Evolutionary conservation across 2,888 invertebrate species (phyloP).

Genomic region (Hydrotaea diabolus): DNA sequence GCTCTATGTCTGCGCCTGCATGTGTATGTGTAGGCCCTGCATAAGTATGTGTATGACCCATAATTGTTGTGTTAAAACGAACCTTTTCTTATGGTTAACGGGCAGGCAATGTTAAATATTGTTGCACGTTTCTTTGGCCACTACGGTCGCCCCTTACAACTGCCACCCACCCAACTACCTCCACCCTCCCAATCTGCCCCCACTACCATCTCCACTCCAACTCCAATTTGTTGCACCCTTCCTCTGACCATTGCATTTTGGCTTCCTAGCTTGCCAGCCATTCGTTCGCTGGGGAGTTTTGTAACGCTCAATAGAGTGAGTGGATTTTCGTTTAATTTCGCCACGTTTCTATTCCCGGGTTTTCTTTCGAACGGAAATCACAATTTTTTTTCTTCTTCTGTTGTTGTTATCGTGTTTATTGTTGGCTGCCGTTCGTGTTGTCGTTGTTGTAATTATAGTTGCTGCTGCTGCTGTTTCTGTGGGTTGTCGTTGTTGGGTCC

Average conservation of each 20-base stretch:
- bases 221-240: background rate
- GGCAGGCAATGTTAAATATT: constrained; percentile 55
- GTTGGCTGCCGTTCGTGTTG: constrained; percentile 26
- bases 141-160: background rate
- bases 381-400: constrained; percentile 58
- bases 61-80: constrained; percentile 51
- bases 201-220: background rate
- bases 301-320: constrained; percentile 24
- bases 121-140: constrained; percentile 42
- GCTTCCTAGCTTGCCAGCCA: background rate
- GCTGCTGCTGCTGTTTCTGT: constrained; percentile 52
- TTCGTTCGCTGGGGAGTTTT: constrained; percentile 17
- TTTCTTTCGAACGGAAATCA: constrained; percentile 54
- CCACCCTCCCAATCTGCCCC: background rate
- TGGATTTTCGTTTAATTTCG: constrained; percentile 21
- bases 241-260: background rate
- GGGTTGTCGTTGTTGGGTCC: constrained; percentile 46
- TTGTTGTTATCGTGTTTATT: constrained; percentile 41
- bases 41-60: constrained; percentile 61
- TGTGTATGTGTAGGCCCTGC: constrained; percentile 27
- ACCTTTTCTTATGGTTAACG: constrained; percentile 44
- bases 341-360: constrained; percentile 39
- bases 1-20: background rate
- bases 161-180: background rate
- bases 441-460: background rate